phyloP scores from a whole-genome alignment of 2,888 invertebrate genomes.

The Dolomedes plantarius region DNA sequence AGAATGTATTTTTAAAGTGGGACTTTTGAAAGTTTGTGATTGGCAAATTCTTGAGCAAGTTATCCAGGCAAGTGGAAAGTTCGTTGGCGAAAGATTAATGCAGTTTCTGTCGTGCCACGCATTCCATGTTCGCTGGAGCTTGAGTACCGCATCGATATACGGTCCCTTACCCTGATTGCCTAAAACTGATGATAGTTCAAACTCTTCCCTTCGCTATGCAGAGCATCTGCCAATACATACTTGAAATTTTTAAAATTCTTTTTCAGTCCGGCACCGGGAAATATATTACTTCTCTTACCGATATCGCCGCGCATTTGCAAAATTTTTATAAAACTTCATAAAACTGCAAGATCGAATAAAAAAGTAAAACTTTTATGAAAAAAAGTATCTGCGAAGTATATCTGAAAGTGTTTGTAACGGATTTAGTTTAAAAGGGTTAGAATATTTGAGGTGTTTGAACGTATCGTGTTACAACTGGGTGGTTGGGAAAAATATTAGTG shows the following conservation, averaged over 20 bases:
- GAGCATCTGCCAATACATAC: constrained; percentile 63
- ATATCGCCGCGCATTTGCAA: constrained; percentile 7
- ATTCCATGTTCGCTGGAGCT: constrained; percentile 59
- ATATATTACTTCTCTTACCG: constrained; percentile 8
- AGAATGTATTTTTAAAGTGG: constrained; percentile 69
- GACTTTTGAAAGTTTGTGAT: constrained; percentile 66
- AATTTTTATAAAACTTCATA: constrained; percentile 30
- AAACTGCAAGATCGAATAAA: constrained; percentile 8
- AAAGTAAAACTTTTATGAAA: background rate
- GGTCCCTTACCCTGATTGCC: constrained; percentile 58
- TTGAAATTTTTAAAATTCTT: constrained; percentile 63
- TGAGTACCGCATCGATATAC: constrained; percentile 56
- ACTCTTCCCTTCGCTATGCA: constrained; percentile 50
- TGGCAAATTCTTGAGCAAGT: constrained; percentile 71
- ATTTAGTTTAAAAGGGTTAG: background rate
- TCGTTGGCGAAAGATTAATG: constrained; percentile 70
- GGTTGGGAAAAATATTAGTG: no score
- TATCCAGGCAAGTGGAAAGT: constrained; percentile 67
- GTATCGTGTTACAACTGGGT: no score
- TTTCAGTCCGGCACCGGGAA: constrained; percentile 12
- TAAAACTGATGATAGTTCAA: constrained; percentile 62
- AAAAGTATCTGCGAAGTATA: background rate
- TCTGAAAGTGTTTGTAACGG: background rate
- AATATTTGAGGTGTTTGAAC: no score
- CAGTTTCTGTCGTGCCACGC: constrained; percentile 47